These are phyloP conservation scores for Dynastes maya DNA, from an alignment of 2,888 invertebrate species.

Conservation along the genomic window DNA sequence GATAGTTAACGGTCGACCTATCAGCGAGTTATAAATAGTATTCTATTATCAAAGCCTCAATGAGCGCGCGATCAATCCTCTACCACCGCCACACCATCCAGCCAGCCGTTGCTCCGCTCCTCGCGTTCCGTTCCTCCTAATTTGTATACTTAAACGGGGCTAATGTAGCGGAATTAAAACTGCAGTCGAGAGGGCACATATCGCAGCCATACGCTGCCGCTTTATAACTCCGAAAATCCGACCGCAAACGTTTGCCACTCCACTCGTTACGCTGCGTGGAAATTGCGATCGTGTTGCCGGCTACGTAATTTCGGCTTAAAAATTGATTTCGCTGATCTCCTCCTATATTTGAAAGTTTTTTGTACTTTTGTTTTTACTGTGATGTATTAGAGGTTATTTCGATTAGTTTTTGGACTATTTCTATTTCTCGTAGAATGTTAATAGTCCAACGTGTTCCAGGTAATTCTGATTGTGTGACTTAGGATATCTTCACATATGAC, in stretches of 20 bases:
- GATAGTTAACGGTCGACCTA: slow-evolving; percentile 44
- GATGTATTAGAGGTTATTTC: too few relatives aligned
- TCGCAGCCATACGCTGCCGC: slow-evolving; percentile 42
- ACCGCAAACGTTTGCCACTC: slow-evolving; percentile 37
- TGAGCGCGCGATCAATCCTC: slow-evolving; percentile 22
- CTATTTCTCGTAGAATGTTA: background rate
- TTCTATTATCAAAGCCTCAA: slow-evolving; percentile 42
- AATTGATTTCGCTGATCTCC: background rate
- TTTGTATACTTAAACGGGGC: slow-evolving; percentile 43
- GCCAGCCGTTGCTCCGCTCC: slow-evolving; percentile 11
- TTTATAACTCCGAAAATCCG: slow-evolving; percentile 42
- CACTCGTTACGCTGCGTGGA: slow-evolving; percentile 17
- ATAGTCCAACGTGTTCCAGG: too few relatives aligned
- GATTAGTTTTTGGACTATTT: background rate
- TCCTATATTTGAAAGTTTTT: background rate
- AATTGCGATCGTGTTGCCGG: slow-evolving; percentile 28
- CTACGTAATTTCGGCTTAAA: slow-evolving; percentile 4
- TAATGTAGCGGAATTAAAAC: slow-evolving; percentile 47
- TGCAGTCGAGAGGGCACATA: slow-evolving; percentile 39
- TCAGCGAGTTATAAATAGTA: slow-evolving; percentile 45
- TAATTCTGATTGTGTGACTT: too few relatives aligned
- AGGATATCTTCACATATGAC: too few relatives aligned
- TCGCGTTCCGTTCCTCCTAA: slow-evolving; percentile 36
- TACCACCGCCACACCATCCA: slow-evolving; percentile 1
- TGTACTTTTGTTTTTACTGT: background rate